Evolutionary conservation across 2,888 invertebrate species (phyloP), one percentile per base, ranked within the genome.

Genomic region (Platynereis dumerilii): DNA sequence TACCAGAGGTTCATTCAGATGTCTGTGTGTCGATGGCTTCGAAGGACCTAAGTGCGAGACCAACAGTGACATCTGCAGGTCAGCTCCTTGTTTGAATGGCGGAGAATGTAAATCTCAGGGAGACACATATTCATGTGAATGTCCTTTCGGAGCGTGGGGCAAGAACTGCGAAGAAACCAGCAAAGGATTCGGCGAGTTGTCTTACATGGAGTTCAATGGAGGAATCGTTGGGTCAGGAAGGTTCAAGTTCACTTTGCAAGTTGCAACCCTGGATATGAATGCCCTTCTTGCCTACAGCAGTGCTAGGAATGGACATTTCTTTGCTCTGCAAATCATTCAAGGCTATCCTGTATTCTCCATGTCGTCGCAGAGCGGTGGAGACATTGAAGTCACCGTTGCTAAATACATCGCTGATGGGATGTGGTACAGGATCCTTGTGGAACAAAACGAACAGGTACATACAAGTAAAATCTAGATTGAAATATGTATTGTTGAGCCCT

Each of bases 201-300:
- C 96, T 0, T 96, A 89, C 82, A 92, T 95, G 92, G 89, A 91
- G 28, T 96, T 95, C 83, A 96, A 96, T 81, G 94, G 94, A 78
- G 92, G 96, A 70, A 91, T 92, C 0, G 34, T 34, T 34, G 34
- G 34, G 12, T 34, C 34, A 7, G 34, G 34, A 12, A 5, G 12
- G 34, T 34, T 34, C 34, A 34, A 34, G 34, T 34, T 34, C 12
- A 34, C 34, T 34, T 89, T 96, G 62, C 90, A 93, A 64, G 94
- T 96, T 84, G 78, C 96, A 0, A 96, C 96, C 0, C 91, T 92
- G 1, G 93, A 93, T 82, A 88, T 90, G 0, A 90, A 95, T 81
- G 90, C 93, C 0, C 86, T 97, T 12, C 85, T 97, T n/a, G 86
- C 95, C 0, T 97, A 96, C 83, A 96, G 95, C 34, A 42, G 45